phyloP scores from a whole-genome alignment of 2,797 vertebrate species.

The Molothrus aeneus region DNA sequence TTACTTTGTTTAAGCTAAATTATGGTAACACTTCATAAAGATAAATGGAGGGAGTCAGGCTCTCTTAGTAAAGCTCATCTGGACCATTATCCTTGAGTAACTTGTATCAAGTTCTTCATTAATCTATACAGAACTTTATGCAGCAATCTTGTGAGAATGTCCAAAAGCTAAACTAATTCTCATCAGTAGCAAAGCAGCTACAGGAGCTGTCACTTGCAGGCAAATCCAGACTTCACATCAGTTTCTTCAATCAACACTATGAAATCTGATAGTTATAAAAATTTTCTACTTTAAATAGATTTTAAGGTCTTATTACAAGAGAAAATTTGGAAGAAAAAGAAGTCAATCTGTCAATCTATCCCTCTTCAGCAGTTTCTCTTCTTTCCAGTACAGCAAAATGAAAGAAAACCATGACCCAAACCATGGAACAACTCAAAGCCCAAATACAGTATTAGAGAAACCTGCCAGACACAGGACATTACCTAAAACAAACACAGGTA shows the following conservation, averaged over 20 bases:
- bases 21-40: neutral
- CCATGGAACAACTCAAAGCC: neutral
- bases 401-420: neutral
- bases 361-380: neutral
- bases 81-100: neutral
- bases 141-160: neutral
- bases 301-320: neutral
- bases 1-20: neutral
- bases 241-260: neutral
- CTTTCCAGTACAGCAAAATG: neutral
- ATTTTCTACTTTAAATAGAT: neutral
- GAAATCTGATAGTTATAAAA: neutral
- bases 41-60: neutral
- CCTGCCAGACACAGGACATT: neutral
- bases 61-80: neutral
- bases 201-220: neutral
- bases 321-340: neutral
- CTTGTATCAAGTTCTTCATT: neutral
- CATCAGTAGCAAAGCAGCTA: neutral
- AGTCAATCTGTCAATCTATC: neutral
- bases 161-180: neutral
- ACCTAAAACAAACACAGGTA: neutral
- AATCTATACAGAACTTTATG: neutral
- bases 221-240: neutral
- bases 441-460: neutral